Evolutionary conservation across 1,140 invertebrate genomes (phyloP).

Genomic region (Ladona fulva): DNA sequence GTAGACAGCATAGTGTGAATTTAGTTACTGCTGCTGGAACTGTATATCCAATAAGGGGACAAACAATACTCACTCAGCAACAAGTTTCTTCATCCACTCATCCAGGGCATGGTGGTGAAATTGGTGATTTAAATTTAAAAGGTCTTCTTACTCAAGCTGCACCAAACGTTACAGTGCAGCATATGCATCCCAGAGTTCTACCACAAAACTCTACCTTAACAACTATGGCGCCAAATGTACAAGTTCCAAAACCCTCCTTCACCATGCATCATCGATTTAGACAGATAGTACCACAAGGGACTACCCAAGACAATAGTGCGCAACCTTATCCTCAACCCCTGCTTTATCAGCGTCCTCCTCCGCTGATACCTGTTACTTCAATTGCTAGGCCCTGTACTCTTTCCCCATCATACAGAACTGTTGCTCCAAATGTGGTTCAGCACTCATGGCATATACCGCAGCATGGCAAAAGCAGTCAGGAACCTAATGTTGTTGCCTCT

Average conservation of each 20-base stretch:
- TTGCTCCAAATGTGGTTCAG: not conserved
- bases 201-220: not conserved
- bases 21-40: not conserved
- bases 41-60: not conserved
- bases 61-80: not conserved
- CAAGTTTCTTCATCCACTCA: not conserved
- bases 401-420: constrained; percentile 3
- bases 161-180: not conserved
- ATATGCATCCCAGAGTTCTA: not conserved
- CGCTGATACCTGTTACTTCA: constrained; percentile 33
- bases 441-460: constrained; percentile 53
- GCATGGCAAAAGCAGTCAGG: constrained; percentile 24
- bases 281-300: not conserved
- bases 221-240: not conserved
- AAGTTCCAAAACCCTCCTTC: not conserved
- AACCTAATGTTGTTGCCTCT: not conserved
- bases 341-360: not conserved
- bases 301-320: not conserved
- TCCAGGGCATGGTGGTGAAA: not conserved
- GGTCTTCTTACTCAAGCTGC: not conserved
- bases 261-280: not conserved
- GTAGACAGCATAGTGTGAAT: too few relatives aligned
- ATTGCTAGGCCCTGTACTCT: constrained; percentile 31
- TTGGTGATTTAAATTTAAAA: not conserved
- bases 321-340: not conserved